Conservation (phyloP, 2,797 vertebrate genomes). For the Urophycis tenuis region DNA sequence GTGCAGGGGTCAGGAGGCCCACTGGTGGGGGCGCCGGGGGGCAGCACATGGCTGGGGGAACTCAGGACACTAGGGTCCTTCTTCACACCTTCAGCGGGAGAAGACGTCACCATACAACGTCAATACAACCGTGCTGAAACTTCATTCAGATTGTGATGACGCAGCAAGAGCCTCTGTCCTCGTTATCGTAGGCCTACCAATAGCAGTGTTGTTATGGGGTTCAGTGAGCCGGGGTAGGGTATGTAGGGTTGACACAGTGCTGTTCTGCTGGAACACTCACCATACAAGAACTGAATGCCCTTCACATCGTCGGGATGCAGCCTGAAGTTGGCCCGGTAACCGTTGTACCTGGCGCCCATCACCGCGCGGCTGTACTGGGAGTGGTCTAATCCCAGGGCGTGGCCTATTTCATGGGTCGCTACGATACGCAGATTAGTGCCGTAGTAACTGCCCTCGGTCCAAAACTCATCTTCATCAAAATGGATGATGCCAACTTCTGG, state of each 20-base stretch:
- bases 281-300: conserved; percentile 83
- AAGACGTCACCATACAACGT: too few species aligned
- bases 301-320: conserved; percentile 78
- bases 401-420: conserved; percentile 85
- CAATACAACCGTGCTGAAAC: too few species aligned
- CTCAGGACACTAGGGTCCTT: conserved; percentile 32
- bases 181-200: not conserved
- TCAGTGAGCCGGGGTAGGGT: not conserved
- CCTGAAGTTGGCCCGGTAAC: conserved; percentile 73
- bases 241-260: too few species aligned
- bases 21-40: conserved; percentile 39
- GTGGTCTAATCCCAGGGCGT: conserved; percentile 83
- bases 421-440: conserved; percentile 87
- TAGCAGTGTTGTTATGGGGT: not conserved
- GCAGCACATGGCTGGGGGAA: conserved; percentile 27
- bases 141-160: not conserved
- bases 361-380: conserved; percentile 76
- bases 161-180: not conserved
- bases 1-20: conserved; percentile 74
- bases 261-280: conserved; percentile 58
- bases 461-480: conserved; percentile 84
- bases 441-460: conserved; percentile 75
- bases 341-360: conserved; percentile 80
- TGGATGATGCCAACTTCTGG: conserved; percentile 82
- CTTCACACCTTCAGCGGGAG: conserved; percentile 48